phyloP scores from a whole-genome alignment of 2,888 invertebrate species.

The Lymantria dispar region DNA sequence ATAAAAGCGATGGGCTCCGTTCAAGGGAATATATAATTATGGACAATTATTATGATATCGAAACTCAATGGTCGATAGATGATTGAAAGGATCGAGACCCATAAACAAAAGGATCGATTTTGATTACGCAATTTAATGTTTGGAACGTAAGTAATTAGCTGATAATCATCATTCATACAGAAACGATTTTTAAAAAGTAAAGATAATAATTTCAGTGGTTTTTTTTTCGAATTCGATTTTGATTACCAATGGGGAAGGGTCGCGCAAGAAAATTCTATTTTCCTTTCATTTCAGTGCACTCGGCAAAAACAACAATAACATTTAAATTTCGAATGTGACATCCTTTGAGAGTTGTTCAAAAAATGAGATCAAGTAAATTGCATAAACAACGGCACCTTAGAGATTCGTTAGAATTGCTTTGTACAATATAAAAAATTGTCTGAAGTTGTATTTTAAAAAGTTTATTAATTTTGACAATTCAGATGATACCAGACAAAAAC shows the following conservation, averaged over 20 bases:
- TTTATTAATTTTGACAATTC: slow-evolving; percentile 23
- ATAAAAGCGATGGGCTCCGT: slow-evolving; percentile 78
- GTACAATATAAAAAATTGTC: slow-evolving; percentile 5
- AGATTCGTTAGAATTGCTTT: slow-evolving; percentile 20
- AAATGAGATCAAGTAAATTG: slow-evolving; percentile 36
- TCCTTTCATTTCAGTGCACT: slow-evolving; percentile 78
- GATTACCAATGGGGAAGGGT: slow-evolving; percentile 60
- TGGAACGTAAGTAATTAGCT: slow-evolving; percentile 66
- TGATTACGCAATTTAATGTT: slow-evolving; percentile 76
- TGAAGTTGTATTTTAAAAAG: slow-evolving; percentile 6
- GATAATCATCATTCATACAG: slow-evolving; percentile 58
- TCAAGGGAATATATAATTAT: slow-evolving; percentile 81
- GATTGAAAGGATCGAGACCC: slow-evolving; percentile 80
- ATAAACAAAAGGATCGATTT: slow-evolving; percentile 80
- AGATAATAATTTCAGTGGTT: slow-evolving; percentile 42
- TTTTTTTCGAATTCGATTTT: slow-evolving; percentile 53
- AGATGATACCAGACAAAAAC: slow-evolving; percentile 44
- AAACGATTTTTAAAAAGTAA: slow-evolving; percentile 40
- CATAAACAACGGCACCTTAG: slow-evolving; percentile 34
- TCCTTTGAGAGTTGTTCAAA: slow-evolving; percentile 50
- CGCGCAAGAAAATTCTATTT: slow-evolving; percentile 70
- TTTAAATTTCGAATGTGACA: slow-evolving; percentile 71
- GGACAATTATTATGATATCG: slow-evolving; percentile 82
- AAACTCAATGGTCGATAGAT: slow-evolving; percentile 80
- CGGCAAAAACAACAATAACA: slow-evolving; percentile 78